These are phyloP conservation scores for Acleris laterana DNA, from an alignment of 2,888 invertebrate species.

Conservation along the genomic window DNA sequence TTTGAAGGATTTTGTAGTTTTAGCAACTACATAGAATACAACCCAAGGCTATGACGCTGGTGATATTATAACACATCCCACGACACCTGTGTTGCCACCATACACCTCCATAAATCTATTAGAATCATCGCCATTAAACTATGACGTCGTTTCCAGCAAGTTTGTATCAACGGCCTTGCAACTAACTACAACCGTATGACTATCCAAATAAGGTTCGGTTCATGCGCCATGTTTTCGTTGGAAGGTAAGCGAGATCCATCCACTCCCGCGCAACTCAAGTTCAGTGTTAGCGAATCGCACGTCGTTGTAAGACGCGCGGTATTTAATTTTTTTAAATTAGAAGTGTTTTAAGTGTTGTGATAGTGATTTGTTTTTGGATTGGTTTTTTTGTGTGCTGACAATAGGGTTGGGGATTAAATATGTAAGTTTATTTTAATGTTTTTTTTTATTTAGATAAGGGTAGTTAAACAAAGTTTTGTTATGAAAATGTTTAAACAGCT, in stretches of 20 bases:
- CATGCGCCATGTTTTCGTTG: conserved; percentile 18
- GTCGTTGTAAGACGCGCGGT: conserved; percentile 52
- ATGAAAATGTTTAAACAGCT: background rate
- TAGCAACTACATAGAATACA: too few species aligned
- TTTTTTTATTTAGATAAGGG: background rate
- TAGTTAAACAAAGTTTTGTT: too few species aligned
- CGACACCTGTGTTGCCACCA: too few species aligned
- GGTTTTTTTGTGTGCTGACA: conserved; percentile 15
- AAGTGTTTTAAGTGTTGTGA: conserved; percentile 50
- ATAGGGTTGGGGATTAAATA: conserved; percentile 4
- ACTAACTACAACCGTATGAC: conserved; percentile 2
- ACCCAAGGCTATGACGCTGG: too few species aligned
- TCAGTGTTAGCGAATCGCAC: conserved; percentile 70
- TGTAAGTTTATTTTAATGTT: background rate
- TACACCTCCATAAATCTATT: too few species aligned
- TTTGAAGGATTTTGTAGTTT: too few species aligned
- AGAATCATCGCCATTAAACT: conserved; percentile 8
- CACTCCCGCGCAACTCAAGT: conserved; percentile 66
- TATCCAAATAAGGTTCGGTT: conserved; percentile 1
- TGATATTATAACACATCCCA: too few species aligned
- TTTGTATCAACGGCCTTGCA: conserved; percentile 15
- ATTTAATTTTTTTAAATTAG: conserved; percentile 47
- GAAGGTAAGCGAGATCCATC: conserved; percentile 61
- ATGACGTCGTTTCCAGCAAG: conserved; percentile 24
- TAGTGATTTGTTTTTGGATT: conserved; percentile 43